These are phyloP conservation scores for Crematogaster levior DNA, from an alignment of 2,888 invertebrate species.

Conservation along the genomic window DNA sequence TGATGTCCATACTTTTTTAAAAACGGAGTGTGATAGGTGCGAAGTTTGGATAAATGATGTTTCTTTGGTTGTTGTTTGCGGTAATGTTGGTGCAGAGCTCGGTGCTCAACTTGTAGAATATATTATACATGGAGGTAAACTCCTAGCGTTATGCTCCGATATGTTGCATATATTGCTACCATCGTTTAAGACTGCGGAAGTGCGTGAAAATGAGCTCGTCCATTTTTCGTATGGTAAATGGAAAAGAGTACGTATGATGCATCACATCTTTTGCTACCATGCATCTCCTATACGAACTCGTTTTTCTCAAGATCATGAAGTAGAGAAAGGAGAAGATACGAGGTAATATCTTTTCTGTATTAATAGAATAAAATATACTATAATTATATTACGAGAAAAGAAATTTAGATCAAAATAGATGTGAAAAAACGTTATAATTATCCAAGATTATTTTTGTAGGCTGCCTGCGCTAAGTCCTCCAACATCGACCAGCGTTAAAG, in stretches of 20 bases:
- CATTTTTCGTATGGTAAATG: slow-evolving; percentile 94
- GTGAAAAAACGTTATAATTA: neutral
- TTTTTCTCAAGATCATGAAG: slow-evolving; percentile 93
- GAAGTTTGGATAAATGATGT: slow-evolving; percentile 90
- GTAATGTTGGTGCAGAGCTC: slow-evolving; percentile 89
- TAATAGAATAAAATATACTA: slow-evolving; percentile 13
- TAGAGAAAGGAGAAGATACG: too few species aligned
- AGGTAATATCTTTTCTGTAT: slow-evolving; percentile 74
- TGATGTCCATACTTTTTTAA: slow-evolving; percentile 85
- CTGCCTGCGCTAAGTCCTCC: slow-evolving; percentile 75
- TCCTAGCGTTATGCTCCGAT: slow-evolving; percentile 93
- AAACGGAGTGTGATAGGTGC: slow-evolving; percentile 80
- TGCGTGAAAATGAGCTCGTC: slow-evolving; percentile 93
- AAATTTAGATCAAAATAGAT: neutral
- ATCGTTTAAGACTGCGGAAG: slow-evolving; percentile 94
- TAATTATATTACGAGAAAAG: neutral
- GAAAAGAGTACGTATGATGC: slow-evolving; percentile 94
- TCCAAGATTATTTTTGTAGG: slow-evolving; percentile 24
- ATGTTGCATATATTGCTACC: slow-evolving; percentile 92
- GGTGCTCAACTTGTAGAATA: slow-evolving; percentile 91
- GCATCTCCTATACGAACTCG: slow-evolving; percentile 94
- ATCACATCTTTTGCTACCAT: slow-evolving; percentile 95
- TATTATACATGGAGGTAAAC: slow-evolving; percentile 90
- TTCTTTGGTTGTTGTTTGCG: slow-evolving; percentile 92
- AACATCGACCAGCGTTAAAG: slow-evolving; percentile 79